Percentiles rank a stretch among this genome's conserved stretches.
phyloP scores from a whole-genome alignment of 2,797 vertebrate genomes.

The Galagoides demidoff region DNA sequence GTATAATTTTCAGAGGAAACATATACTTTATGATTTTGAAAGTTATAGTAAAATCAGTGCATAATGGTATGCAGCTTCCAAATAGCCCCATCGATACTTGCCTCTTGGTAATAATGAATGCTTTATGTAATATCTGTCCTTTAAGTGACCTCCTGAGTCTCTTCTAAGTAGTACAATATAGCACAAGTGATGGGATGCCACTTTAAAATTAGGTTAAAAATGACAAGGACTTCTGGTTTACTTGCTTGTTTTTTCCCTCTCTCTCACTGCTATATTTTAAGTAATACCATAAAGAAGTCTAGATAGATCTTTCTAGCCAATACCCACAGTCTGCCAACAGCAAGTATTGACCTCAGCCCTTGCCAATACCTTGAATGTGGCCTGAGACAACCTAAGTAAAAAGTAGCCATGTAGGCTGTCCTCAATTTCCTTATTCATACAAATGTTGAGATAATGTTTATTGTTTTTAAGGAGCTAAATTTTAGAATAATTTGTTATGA shows the following conservation, averaged over 20 bases:
- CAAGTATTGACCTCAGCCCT: neutral
- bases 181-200: neutral
- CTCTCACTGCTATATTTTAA: neutral
- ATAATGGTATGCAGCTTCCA: neutral
- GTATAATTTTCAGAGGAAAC: neutral
- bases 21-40: neutral
- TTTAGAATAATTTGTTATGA: neutral
- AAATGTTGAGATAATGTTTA: neutral
- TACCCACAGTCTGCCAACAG: accelerated
- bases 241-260: neutral
- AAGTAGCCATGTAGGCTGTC: neutral
- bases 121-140: neutral
- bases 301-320: neutral
- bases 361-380: neutral
- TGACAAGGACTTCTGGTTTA: neutral
- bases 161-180: too few relatives aligned
- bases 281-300: neutral
- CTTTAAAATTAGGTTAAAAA: neutral
- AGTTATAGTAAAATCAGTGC: neutral
- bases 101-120: neutral
- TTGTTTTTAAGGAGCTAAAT: neutral
- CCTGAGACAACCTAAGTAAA: neutral
- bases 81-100: neutral
- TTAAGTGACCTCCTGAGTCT: neutral
- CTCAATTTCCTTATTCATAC: neutral